Percentiles rank a stretch among this genome's conserved stretches.
Conservation (phyloP, 2,888 invertebrate genomes). For the Acutogordius australiensis region DNA sequence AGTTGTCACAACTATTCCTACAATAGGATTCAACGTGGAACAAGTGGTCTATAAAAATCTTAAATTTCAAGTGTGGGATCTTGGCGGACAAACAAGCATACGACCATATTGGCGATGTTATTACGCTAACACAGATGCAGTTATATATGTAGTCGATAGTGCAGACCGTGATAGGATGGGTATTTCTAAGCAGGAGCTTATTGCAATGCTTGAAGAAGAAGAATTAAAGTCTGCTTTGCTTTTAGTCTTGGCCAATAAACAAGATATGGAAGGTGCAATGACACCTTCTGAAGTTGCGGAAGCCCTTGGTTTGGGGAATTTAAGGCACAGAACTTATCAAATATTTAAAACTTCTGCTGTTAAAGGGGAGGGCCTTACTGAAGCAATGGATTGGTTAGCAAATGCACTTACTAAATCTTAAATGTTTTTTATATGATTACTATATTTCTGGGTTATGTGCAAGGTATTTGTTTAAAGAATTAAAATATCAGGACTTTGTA, state of each 20-base stretch:
- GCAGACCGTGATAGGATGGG: slow-evolving; percentile 93
- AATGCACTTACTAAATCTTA: too few species aligned
- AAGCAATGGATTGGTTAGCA: slow-evolving; percentile 86
- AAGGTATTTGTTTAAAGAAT: too few species aligned
- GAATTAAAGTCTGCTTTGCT: slow-evolving; percentile 77
- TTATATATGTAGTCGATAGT: slow-evolving; percentile 95
- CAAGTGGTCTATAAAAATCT: slow-evolving; percentile 95
- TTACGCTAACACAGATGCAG: slow-evolving; percentile 96
- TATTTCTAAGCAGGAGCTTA: slow-evolving; percentile 85
- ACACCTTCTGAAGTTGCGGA: slow-evolving; percentile 79
- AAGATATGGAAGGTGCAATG: slow-evolving; percentile 90
- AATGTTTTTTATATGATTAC: too few species aligned
- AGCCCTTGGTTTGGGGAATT: slow-evolving; percentile 63
- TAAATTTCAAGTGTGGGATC: slow-evolving; percentile 93
- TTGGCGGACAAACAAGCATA: slow-evolving; percentile 94
- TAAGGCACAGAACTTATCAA: slow-evolving; percentile 89
- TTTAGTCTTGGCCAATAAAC: slow-evolving; percentile 89
- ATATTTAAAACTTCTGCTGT: slow-evolving; percentile 96
- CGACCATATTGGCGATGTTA: slow-evolving; percentile 99
- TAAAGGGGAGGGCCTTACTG: slow-evolving; percentile 83
- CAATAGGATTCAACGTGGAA: slow-evolving; percentile 95
- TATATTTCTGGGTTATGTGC: too few species aligned
- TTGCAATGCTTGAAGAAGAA: slow-evolving; percentile 89
- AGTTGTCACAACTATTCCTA: slow-evolving; percentile 62
- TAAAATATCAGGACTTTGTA: too few species aligned